A percentile compares a stretch with the other conserved stretches of the same genome.
These are phyloP conservation scores for Drosophila takahashii DNA, from an alignment of 1,140 invertebrate species.

Conservation along the genomic window DNA sequence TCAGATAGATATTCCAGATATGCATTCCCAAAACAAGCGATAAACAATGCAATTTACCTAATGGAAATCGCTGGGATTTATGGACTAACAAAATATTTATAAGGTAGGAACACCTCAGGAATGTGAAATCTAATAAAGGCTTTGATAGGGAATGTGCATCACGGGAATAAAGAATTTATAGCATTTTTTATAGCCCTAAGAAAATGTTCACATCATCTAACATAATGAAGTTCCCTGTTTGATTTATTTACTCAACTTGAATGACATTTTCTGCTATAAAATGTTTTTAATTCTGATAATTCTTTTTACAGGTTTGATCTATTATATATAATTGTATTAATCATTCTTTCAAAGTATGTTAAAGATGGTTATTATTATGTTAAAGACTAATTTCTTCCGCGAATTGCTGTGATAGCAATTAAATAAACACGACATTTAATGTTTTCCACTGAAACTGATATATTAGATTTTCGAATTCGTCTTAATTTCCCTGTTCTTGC, in stretches of 20 bases:
- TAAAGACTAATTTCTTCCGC: neutral
- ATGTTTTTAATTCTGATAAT: neutral
- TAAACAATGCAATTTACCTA: slow-evolving; percentile 52
- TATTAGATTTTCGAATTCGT: slow-evolving; percentile 1
- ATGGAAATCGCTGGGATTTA: slow-evolving; percentile 43
- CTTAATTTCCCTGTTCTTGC: slow-evolving; percentile 10
- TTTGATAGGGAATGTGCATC: neutral
- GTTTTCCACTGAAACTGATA: slow-evolving; percentile 13
- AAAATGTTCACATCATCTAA: slow-evolving; percentile 1
- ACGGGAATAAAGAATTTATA: slow-evolving; percentile 10
- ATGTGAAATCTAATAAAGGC: slow-evolving; percentile 18
- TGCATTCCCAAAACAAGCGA: slow-evolving; percentile 31
- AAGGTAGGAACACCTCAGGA: slow-evolving; percentile 13
- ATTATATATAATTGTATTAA: too few relatives aligned
- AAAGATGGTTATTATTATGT: too few relatives aligned
- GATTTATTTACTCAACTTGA: neutral
- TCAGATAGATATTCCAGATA: slow-evolving; percentile 29
- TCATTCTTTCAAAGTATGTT: too few relatives aligned
- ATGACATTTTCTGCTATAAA: neutral
- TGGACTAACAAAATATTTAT: slow-evolving; percentile 36
- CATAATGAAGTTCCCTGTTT: neutral
- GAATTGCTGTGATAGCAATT: slow-evolving; percentile 3
- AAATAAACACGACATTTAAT: slow-evolving; percentile 7
- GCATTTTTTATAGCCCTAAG: slow-evolving; percentile 1
- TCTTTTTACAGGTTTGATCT: too few relatives aligned